Evolutionary conservation across 2,888 invertebrate species (phyloP).

Genomic region (Lasioglossum marginatum): DNA sequence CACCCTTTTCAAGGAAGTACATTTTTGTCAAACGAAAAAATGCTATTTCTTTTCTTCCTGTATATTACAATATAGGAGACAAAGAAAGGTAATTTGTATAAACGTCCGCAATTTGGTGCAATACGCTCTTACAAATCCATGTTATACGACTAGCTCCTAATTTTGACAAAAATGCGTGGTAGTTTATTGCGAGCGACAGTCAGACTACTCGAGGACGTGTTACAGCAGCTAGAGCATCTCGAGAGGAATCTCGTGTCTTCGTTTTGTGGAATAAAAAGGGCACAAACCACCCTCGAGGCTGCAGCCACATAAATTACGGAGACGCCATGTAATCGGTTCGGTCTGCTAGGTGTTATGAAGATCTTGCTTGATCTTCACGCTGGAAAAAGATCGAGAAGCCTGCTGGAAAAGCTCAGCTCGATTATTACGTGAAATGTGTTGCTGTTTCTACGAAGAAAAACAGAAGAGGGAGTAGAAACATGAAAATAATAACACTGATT

Average conservation of each 20-base stretch:
- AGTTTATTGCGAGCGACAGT: neutral
- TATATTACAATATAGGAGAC: neutral
- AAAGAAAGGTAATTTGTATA: neutral
- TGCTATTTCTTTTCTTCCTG: too few species aligned
- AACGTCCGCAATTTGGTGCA: neutral
- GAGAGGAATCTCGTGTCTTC: neutral
- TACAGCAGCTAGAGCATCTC: neutral
- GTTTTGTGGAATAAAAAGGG: slow-evolving; percentile 1
- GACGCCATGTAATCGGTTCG: slow-evolving; percentile 4
- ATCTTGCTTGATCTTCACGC: neutral
- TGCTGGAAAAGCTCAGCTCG: neutral
- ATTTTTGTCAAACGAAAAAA: too few species aligned
- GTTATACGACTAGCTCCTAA: neutral
- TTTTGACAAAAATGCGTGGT: neutral
- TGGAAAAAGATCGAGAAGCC: neutral
- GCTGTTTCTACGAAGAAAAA: neutral
- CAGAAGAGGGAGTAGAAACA: neutral
- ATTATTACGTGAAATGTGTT: neutral
- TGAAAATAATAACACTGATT: neutral
- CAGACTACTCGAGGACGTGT: neutral
- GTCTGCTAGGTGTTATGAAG: neutral
- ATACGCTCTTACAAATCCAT: neutral
- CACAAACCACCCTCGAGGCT: neutral
- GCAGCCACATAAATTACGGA: neutral
- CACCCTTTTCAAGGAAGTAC: too few species aligned